A percentile compares a stretch with the other conserved stretches of the same genome.
phyloP scores from a whole-genome alignment of 2,888 invertebrate species.

The Diachrysia chrysitis region DNA sequence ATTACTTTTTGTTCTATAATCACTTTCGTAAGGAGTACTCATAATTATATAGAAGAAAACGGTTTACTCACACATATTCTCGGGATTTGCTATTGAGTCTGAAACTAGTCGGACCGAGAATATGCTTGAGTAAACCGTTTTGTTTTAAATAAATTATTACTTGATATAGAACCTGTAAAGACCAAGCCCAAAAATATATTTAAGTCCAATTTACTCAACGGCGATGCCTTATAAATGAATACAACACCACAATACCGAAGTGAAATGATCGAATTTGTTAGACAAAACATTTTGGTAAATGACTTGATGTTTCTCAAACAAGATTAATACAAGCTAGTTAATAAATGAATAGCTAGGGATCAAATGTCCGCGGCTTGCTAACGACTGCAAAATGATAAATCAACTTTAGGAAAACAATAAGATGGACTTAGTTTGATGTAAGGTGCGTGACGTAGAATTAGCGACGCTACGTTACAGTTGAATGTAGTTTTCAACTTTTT shows the following conservation, averaged over 20 bases:
- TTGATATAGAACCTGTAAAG: no score
- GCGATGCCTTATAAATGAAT: conserved; percentile 7
- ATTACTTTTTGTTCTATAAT: no score
- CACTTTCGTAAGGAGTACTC: no score
- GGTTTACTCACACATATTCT: no score
- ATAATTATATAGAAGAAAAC: no score
- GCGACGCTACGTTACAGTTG: conserved; percentile 5
- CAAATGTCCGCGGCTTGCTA: conserved; percentile 74
- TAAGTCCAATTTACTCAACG: neutral
- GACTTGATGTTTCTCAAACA: conserved; percentile 49
- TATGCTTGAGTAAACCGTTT: no score
- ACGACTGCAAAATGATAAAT: conserved; percentile 79
- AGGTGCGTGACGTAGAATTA: conserved; percentile 27
- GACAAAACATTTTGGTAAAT: conserved; percentile 34
- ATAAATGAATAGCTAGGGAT: conserved; percentile 62
- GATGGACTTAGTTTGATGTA: conserved; percentile 61
- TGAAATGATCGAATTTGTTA: conserved; percentile 38
- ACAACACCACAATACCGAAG: conserved; percentile 14
- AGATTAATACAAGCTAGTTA: conserved; percentile 54
- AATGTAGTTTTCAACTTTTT: neutral
- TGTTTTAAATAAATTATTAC: no score
- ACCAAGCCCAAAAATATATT: neutral
- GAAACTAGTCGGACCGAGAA: no score
- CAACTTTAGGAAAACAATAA: conserved; percentile 75
- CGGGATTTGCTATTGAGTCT: no score